These are phyloP conservation scores for Nannoperca australis DNA, from an alignment of 2,797 vertebrate genomes.

Conservation along the genomic window DNA sequence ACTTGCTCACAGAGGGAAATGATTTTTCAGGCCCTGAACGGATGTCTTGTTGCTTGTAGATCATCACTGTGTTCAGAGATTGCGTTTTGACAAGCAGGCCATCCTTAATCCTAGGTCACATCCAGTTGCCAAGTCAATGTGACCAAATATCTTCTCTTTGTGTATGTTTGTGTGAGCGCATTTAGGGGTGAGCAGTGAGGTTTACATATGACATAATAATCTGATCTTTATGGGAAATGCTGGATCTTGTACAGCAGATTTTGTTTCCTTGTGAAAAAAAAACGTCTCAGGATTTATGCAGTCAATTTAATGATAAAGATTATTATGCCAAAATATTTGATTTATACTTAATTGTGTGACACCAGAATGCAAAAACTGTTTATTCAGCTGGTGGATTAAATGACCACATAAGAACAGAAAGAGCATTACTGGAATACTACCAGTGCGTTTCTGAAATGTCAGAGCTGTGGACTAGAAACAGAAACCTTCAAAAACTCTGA, in stretches of 20 bases:
- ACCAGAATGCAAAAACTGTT: slow-evolving; percentile 6
- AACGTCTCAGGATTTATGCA: not conserved
- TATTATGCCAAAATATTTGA: not conserved
- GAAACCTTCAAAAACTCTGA: not conserved
- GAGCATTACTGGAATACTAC: slow-evolving; percentile 2
- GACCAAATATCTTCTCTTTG: slow-evolving; percentile 23
- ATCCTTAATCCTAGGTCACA: slow-evolving; percentile 43
- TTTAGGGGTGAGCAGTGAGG: not conserved
- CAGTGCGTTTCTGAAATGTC: slow-evolving; percentile 4
- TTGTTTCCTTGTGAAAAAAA: not conserved
- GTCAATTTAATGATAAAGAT: slow-evolving; percentile 12
- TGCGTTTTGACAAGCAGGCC: slow-evolving; percentile 58
- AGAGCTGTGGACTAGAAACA: not conserved
- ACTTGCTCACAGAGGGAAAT: slow-evolving; percentile 19
- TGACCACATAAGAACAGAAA: slow-evolving; percentile 8
- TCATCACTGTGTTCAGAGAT: slow-evolving; percentile 44
- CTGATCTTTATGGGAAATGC: slow-evolving; percentile 28
- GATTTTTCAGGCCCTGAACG: slow-evolving; percentile 17
- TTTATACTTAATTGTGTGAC: not conserved
- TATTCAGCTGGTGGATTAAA: slow-evolving; percentile 36
- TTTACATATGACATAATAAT: slow-evolving; percentile 31
- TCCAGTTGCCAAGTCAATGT: slow-evolving; percentile 43
- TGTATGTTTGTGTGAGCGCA: slow-evolving; percentile 19
- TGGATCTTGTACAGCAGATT: not conserved
- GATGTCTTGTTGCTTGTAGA: slow-evolving; percentile 46